Evolutionary conservation across 2,888 invertebrate genomes (phyloP), one percentile per base, ranked within the genome.

Genomic region (Zootermopsis nevadensis): DNA sequence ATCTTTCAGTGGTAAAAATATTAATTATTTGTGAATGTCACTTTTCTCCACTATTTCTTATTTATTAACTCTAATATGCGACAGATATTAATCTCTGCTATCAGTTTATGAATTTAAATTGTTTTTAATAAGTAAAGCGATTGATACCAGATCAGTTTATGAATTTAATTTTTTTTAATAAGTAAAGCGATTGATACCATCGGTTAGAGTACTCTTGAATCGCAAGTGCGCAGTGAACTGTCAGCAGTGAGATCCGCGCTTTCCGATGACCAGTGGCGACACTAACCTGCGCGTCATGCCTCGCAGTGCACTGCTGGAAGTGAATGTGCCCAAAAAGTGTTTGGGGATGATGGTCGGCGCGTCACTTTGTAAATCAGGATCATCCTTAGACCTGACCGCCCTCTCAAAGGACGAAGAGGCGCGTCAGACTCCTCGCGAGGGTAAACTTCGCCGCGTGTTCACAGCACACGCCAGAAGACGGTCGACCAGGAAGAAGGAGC

Each of bases 381-480:
- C 87, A 33, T 87, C 87, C 80, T 81, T 87, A 84, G 87, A 88
- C 85, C 86, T 88, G 83, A 85, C 86, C n/a, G 85, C 84, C 72
- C 66, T 86, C 69, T 84, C 84, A 74, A 82, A 82, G 67, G 84
- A 83, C 30, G 86, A 85, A 81, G 85, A 85, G 48, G 86, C 84
- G 53, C 31, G 30, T 12, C 55, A 55, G 7, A 82, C 82, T 15
- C 86, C 86, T n/a, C 72, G 85, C 38, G 86, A 87, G 15, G 88
- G 88, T n/a, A 87, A 88, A 79, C 86, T 89, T 77, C 86, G 89
- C 38, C 86, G 89, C 55, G 89, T 89, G 69, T 88, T 89, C 85
- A 89, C 89, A 4, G 87, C 88, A 27, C 88, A 89, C 82, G 87
- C 88, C 19, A 66, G 86, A 7, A 83, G 85, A 8, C 84, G 87